These are phyloP conservation scores for Tethya wilhelma DNA, from an alignment of 37 sponge, comb jelly and placozoan genomes.

Conservation along the genomic window DNA sequence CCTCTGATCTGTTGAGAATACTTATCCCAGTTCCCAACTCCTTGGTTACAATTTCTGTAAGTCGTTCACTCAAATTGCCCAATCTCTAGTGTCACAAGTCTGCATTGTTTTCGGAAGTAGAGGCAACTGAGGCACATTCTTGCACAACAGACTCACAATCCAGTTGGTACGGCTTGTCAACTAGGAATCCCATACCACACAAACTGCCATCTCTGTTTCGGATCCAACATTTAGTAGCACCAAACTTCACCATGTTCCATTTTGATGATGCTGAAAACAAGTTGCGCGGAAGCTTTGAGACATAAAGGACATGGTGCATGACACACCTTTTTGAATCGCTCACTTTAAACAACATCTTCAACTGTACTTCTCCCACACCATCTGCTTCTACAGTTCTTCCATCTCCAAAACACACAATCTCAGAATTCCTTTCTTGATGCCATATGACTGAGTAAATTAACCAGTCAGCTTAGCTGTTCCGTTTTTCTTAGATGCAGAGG, in stretches of 20 bases:
- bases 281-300: conserved; percentile 48
- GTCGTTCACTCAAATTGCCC: conserved; percentile 39
- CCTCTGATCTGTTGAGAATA: conserved; percentile 8
- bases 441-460: too few species aligned
- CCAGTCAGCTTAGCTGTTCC: too few species aligned
- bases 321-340: conserved; percentile 11
- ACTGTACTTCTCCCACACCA: conserved; percentile 26
- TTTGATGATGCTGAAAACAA: conserved; percentile 50
- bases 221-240: conserved; percentile 39
- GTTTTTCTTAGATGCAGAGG: too few species aligned
- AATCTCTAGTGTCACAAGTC: conserved; percentile 64
- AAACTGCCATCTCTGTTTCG: conserved; percentile 15
- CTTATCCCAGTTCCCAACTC: conserved; percentile 28
- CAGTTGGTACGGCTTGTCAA: conserved; percentile 38
- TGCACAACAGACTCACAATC: conserved; percentile 31
- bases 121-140: conserved; percentile 25
- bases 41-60: conserved; percentile 31
- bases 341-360: conserved; percentile 44
- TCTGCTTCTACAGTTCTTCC: conserved; percentile 49
- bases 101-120: not conserved
- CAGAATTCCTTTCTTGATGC: conserved; percentile 18
- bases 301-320: conserved; percentile 39
- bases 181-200: conserved; percentile 40
- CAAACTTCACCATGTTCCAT: conserved; percentile 31
- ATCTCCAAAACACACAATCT: conserved; percentile 55